Evolutionary conservation across 2,888 invertebrate species (phyloP).

Genomic region (Drosophila paucipuncta): DNA sequence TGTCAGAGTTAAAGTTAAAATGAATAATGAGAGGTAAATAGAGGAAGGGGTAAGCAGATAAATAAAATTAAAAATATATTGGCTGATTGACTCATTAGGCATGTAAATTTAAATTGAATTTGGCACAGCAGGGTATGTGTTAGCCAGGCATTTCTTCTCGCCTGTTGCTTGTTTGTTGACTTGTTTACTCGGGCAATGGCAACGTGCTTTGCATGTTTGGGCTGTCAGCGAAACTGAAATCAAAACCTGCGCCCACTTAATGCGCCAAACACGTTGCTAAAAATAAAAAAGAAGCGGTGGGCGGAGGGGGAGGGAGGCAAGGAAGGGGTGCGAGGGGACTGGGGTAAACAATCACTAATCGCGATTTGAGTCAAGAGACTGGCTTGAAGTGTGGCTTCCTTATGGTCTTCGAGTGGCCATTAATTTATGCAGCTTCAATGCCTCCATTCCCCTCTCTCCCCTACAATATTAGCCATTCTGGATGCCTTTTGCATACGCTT

Average conservation of each 20-base stretch:
- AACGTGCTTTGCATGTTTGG: conserved; percentile 68
- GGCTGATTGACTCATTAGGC: background rate
- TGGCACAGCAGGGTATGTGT: conserved; percentile 13
- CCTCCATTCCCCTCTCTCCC: background rate
- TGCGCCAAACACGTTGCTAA: conserved; percentile 71
- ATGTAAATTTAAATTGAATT: background rate
- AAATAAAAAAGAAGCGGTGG: background rate
- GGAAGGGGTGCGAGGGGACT: background rate
- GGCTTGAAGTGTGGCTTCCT: conserved; percentile 43
- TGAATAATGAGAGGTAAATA: background rate
- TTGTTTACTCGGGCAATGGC: conserved; percentile 9
- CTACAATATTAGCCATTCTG: conserved; percentile 12
- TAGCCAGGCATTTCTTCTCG: background rate
- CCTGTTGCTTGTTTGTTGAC: conserved; percentile 1
- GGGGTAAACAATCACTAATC: conserved; percentile 29
- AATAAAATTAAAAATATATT: background rate
- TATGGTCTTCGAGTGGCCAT: conserved; percentile 43
- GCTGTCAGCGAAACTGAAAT: conserved; percentile 40
- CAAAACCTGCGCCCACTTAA: conserved; percentile 63
- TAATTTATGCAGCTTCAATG: conserved; percentile 67
- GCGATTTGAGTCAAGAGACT: conserved; percentile 27
- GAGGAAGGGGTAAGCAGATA: background rate
- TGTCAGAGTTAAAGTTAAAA: background rate
- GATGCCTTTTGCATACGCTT: conserved; percentile 39
- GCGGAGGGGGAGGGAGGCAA: background rate